Evolutionary conservation across 1,140 invertebrate species (phyloP).

Genomic region (Camponotus floridanus): DNA sequence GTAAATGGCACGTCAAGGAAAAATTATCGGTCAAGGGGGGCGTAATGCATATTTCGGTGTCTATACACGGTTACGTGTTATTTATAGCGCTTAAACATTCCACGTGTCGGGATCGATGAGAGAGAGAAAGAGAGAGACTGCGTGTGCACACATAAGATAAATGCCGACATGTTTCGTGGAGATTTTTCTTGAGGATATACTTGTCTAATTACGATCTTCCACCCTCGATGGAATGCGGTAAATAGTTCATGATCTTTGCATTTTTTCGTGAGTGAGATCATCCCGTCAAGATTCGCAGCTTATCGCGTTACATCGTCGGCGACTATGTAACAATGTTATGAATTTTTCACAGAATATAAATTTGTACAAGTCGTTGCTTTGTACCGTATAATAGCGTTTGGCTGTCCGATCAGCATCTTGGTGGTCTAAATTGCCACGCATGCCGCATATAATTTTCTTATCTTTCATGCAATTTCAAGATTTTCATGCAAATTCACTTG

Average conservation of each 20-base stretch:
- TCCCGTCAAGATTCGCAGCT: background rate
- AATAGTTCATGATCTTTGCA: conserved; percentile 5
- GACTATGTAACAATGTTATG: conserved; percentile 13
- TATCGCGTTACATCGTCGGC: conserved; percentile 18
- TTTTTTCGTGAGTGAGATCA: conserved; percentile 7
- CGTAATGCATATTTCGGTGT: conserved; percentile 46
- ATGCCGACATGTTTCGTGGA: background rate
- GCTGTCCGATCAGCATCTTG: conserved; percentile 8
- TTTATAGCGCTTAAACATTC: conserved; percentile 18
- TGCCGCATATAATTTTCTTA: conserved; percentile 37
- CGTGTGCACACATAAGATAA: background rate
- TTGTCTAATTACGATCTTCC: conserved; percentile 29
- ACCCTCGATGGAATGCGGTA: background rate
- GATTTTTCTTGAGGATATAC: background rate
- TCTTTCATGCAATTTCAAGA: conserved; percentile 15
- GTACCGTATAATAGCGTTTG: conserved; percentile 1
- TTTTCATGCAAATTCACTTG: conserved; percentile 1
- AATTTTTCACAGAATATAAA: conserved; percentile 11
- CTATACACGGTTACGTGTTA: conserved; percentile 46
- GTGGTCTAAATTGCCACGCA: conserved; percentile 26
- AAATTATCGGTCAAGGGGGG: conserved; percentile 2
- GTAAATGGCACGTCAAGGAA: conserved; percentile 21
- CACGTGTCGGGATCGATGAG: background rate
- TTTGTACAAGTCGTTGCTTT: conserved; percentile 14
- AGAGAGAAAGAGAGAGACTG: background rate